Conservation (phyloP, 2,113 vertebrate genomes). For the Atrichornis clamosus region DNA sequence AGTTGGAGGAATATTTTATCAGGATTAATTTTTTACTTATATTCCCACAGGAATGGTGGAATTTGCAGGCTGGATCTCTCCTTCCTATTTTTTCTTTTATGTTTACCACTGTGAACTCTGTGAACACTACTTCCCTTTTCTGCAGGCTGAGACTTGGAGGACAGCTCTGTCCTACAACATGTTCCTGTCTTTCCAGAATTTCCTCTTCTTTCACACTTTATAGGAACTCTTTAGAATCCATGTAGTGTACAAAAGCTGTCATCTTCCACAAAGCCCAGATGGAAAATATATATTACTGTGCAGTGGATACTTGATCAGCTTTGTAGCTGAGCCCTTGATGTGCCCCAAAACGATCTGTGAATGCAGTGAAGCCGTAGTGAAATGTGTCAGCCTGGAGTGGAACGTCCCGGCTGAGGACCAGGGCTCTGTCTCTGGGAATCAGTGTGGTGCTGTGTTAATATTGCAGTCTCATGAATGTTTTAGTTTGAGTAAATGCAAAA, state of each 20-base stretch:
- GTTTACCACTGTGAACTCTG: neutral
- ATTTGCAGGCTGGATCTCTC: neutral
- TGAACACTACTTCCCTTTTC: neutral
- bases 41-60: neutral
- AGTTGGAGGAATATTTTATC: neutral
- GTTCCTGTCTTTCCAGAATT: neutral
- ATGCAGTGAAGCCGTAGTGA: neutral
- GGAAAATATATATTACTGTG: neutral
- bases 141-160: neutral
- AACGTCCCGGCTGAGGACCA: neutral
- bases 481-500: conserved; percentile 33
- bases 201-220: neutral
- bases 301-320: neutral
- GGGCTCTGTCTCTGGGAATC: neutral
- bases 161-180: neutral
- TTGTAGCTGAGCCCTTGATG: neutral
- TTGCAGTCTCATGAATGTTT: conserved; percentile 42
- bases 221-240: neutral
- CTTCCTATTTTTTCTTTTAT: neutral
- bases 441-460: neutral
- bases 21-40: neutral
- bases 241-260: neutral
- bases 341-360: neutral
- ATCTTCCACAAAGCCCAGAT: neutral
- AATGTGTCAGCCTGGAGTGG: neutral